Base-by-base conservation (phyloP, 2,113 vertebrate genomes). In the Callocephalon fimbriatum region DNA sequence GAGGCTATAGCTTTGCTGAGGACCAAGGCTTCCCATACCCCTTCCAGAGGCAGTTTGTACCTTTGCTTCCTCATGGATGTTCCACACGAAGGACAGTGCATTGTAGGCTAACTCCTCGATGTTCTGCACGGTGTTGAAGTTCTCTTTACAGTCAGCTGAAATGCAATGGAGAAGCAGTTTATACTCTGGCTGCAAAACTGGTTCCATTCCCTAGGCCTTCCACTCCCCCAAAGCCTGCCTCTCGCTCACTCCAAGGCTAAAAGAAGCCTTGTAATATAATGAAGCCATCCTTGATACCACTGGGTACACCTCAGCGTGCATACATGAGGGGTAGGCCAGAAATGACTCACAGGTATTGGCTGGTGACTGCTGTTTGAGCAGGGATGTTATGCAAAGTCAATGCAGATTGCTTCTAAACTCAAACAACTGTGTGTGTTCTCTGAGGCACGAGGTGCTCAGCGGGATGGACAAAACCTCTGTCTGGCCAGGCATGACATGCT, bases 91-190 rank as follows among this genome's bases (percentile, higher is more conserved):
- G 89, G 99, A 99, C 74, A 99, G 97, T 0, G 99, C 99, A 0
- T 99, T 99, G 94, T 99, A 99, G 53, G 99, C 99, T 59, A 99
- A 97, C 96, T 99, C 99, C 78, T 99, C 99, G 1, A 99, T 98
- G 81, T 99, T 98, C 96, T 99, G 99, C 76, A 99, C 99, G 0
- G 99, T 99, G 76, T 98, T 99, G 98, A 99, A 99, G 86, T 99
- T 99, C 90, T 99, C 99, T 95, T 99, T 99, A 93, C 99, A 99
- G 97, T 99, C 99, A 3, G 99, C 99, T 99, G 96, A 19, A 97
- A 96, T 12, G 73, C 66, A 91, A 14, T 2, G 65, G 44, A 82
- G 35, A 27, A 53, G 44, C 44, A 63, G 40, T 11, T 96, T n/a
- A 56, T 2, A 6, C 35, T 42, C 47, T 37, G 51, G 40, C 50